Evolutionary conservation across 2,797 vertebrate genomes (phyloP).

Genomic region (Schizothorax lantsangensis): DNA sequence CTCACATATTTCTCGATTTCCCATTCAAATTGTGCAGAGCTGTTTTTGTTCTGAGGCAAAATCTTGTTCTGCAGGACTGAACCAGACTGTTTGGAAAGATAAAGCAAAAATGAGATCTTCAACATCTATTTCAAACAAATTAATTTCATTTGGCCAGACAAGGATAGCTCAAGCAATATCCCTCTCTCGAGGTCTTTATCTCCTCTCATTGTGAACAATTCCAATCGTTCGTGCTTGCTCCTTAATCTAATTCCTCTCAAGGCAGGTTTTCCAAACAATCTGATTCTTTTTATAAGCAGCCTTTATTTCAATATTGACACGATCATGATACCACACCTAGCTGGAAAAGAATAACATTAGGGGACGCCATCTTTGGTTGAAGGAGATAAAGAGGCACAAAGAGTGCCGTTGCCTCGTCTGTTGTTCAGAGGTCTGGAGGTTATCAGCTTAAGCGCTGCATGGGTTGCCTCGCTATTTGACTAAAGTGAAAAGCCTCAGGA

Average conservation of each 20-base stretch:
- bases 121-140: slow-evolving; percentile 35
- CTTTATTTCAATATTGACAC: slow-evolving; percentile 7
- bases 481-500: slow-evolving; percentile 50
- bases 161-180: slow-evolving; percentile 25
- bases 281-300: slow-evolving; percentile 43
- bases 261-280: slow-evolving; percentile 46
- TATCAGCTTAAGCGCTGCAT: slow-evolving; percentile 50
- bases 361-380: slow-evolving; percentile 15
- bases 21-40: background rate
- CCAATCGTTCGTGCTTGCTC: slow-evolving; percentile 14
- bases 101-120: slow-evolving; percentile 27
- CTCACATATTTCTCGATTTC: background rate
- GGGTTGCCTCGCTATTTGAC: slow-evolving; percentile 43
- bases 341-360: slow-evolving; percentile 30
- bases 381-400: slow-evolving; percentile 28
- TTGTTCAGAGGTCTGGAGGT: slow-evolving; percentile 45
- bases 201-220: slow-evolving; percentile 17
- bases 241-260: slow-evolving; percentile 49
- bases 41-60: slow-evolving; percentile 17
- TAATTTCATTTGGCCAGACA: slow-evolving; percentile 35
- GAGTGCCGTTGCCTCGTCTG: background rate
- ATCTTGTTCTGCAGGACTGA: background rate
- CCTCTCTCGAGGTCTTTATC: background rate
- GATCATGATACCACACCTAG: slow-evolving; percentile 27
- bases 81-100: slow-evolving; percentile 43